Conservation (phyloP, 2,888 invertebrate species). For the Galerucella pusilla region DNA sequence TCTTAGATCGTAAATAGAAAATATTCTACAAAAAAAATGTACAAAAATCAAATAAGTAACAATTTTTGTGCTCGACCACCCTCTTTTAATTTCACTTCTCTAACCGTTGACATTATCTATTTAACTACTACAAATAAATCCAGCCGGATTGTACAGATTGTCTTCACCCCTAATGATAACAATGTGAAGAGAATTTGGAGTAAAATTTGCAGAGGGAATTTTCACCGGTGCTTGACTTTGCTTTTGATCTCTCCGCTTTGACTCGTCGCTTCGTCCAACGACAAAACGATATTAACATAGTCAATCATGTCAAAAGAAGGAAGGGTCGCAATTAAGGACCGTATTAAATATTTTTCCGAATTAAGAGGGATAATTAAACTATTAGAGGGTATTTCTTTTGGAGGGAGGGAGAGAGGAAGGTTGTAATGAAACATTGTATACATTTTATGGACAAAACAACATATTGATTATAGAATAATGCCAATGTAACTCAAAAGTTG, state of each 20-base stretch:
- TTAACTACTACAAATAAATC: constrained; percentile 9
- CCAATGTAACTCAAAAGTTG: too few relatives aligned
- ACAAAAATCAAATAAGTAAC: not conserved
- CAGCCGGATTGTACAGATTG: constrained; percentile 11
- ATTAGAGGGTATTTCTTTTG: too few relatives aligned
- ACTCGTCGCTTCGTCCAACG: constrained; percentile 51
- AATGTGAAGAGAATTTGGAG: constrained; percentile 48
- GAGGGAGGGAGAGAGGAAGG: too few relatives aligned
- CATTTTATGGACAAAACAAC: too few relatives aligned
- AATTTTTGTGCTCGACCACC: not conserved
- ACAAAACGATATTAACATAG: constrained; percentile 64
- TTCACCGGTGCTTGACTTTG: constrained; percentile 57
- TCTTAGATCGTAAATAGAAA: too few relatives aligned
- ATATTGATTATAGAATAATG: too few relatives aligned
- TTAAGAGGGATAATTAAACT: not conserved
- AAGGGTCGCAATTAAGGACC: constrained; percentile 46
- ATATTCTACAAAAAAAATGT: too few relatives aligned
- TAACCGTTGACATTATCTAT: constrained; percentile 4
- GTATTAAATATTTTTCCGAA: constrained; percentile 1
- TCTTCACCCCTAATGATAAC: constrained; percentile 45
- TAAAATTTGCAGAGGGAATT: constrained; percentile 59
- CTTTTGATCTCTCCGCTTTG: constrained; percentile 50
- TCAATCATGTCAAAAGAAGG: constrained; percentile 61
- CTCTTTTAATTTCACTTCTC: constrained; percentile 5
- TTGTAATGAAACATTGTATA: too few relatives aligned